Conservation (phyloP, 2,113 vertebrate species). For the Leiothrix lutea region DNA sequence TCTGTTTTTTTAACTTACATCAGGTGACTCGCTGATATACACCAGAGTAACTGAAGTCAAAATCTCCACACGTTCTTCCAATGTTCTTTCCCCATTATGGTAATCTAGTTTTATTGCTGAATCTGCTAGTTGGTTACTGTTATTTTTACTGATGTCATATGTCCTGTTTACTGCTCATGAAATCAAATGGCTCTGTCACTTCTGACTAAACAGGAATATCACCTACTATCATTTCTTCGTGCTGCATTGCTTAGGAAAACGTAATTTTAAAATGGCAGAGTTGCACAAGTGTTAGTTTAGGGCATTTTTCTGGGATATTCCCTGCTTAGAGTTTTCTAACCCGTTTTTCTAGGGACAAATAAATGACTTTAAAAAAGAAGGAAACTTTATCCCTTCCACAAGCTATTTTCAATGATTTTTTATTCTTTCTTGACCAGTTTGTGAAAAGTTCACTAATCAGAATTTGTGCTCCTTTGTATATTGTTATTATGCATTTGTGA, state of each 20-base stretch:
- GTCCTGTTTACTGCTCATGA: constrained; percentile 26
- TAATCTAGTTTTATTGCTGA: constrained; percentile 25
- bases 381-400: not conserved
- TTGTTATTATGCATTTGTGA: not conserved
- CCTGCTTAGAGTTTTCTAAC: not conserved
- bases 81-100: not conserved
- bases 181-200: constrained; percentile 34
- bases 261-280: not conserved
- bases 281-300: not conserved
- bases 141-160: constrained; percentile 1
- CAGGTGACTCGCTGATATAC: not conserved
- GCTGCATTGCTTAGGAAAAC: not conserved
- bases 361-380: not conserved
- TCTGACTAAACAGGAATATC: constrained; percentile 22
- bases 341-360: not conserved
- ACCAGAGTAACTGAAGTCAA: not conserved
- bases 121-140: not conserved
- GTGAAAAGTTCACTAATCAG: not conserved
- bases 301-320: not conserved
- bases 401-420: not conserved
- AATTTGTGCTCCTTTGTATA: not conserved
- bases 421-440: not conserved
- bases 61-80: not conserved
- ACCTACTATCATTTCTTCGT: not conserved
- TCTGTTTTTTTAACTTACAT: not conserved